Base-by-base conservation (phyloP, 2,888 invertebrate genomes). In the Lysandra coridon region DNA sequence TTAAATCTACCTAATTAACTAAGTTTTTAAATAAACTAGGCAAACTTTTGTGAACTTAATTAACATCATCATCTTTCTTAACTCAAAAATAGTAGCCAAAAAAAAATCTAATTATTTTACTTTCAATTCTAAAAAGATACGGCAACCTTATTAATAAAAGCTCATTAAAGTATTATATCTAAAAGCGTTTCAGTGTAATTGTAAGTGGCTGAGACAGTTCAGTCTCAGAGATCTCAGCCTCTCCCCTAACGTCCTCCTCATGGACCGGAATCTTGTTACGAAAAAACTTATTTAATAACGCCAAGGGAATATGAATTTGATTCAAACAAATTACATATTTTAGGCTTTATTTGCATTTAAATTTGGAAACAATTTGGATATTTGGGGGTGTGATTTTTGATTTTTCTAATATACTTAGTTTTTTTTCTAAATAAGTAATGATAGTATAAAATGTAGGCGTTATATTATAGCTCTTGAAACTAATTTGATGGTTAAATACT, bases 231-330 rank as follows among this genome's bases (percentile, higher is more conserved):
- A 90, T 90, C 85, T 87, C 91, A 92, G 93, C 93, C 93, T 90
- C 87, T 89, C 86, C 85, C 88, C 88, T 93, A 90, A 93, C 93
- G 93, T 90, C 87, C 88, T 88, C 91, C 88, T 88, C 91, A 89
- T 93, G 91, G 93, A 93, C 90, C 85, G 89, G 92, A 93, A 94
- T 92, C 91, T 91, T 89, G 92, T 94, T 93, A 92, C 82, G 87
- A 87, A 86, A 89, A 91, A 93, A 93, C 91, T 94, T 93, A 91
- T 93, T 93, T 91, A 91, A 92, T 90, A 92, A 92, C 91, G 88
- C 85, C 86, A 85, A 86, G 82, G 83, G 83, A 85, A 84, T 84
- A 87, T 84, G 86, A 91, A 92, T 92, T 91, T 91, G 92, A 91
- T 89, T 87, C 86, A 88, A 83, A 85, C 83, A 84, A 83, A 87